Evolutionary conservation across 2,797 vertebrate genomes (phyloP), one percentile per base, ranked within the genome.

Genomic region (Emys orbicularis): DNA sequence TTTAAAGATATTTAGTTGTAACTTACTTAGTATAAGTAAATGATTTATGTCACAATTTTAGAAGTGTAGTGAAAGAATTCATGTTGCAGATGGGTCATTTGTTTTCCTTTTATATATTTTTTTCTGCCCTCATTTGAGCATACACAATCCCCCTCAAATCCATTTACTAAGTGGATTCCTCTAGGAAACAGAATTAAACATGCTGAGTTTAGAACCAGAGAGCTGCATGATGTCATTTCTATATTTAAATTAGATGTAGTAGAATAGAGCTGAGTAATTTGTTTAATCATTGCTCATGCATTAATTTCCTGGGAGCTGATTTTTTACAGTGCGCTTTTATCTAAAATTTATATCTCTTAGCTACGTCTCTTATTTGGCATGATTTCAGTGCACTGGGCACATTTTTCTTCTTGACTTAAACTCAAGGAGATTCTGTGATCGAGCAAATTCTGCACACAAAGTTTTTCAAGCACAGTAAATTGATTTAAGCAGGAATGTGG

Each of bases 251-350:
- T 90, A 96, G 94, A 93, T 96, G 79, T 91, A 96, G 77, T 92
- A 94, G 96, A 97, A 97, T 76, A 88, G 92, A 44, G 50, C 93
- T 94, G 49, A 93, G 82, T 92, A 93, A 96, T 97, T 96, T 96
- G 90, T 94, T 89, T 97, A 94, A 95, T 95, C 90, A 91, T 49
- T 94, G 84, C 88, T 97, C 86, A 85, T 96, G 86, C 87, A 95
- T 88, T 96, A 34, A 94, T 97, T 97, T 97, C 93, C 96, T 97
- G 90, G 87, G 93, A 95, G 96, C 91, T 96, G 96, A 95, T 90
- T 96, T 97, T 95, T 96, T 95, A 94, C 74, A 57, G 25, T 96
- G 84, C 87, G 89, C 81, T 89, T 57, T 92, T 96, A 89, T 97
- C 96, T 97, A 0, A 11, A 77, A 83, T 93, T 92, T 91, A 52